Conservation (phyloP, 2,797 vertebrate species). For the Lagorchestes hirsutus region DNA sequence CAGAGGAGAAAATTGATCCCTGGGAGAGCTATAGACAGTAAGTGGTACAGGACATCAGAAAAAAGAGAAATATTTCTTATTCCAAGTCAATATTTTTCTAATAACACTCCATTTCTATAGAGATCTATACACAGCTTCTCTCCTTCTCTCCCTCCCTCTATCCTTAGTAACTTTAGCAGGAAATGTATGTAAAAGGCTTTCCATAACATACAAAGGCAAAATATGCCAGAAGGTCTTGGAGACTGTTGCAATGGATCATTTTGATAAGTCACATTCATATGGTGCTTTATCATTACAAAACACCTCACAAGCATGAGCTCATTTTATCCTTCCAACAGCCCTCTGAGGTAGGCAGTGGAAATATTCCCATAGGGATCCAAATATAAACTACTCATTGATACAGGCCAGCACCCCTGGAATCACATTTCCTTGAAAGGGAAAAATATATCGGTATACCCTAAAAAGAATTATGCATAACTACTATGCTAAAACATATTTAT, state of each 20-base stretch:
- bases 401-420: not conserved
- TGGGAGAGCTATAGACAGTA: not conserved
- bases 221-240: not conserved
- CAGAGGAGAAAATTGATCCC: not conserved
- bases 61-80: not conserved
- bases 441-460: not conserved
- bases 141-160: not conserved
- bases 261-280: not conserved
- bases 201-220: not conserved
- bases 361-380: not conserved
- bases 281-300: not conserved
- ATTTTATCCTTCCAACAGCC: slow-evolving; percentile 11
- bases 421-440: not conserved
- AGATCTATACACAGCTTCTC: not conserved
- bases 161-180: not conserved
- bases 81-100: not conserved
- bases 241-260: not conserved
- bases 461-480: not conserved
- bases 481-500: not conserved
- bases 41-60: not conserved
- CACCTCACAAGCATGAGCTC: not conserved
- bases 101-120: not conserved
- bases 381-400: not conserved
- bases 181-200: not conserved
- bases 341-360: not conserved